Evolutionary conservation across 2,113 vertebrate species (phyloP).

Genomic region (Elachura formosa): DNA sequence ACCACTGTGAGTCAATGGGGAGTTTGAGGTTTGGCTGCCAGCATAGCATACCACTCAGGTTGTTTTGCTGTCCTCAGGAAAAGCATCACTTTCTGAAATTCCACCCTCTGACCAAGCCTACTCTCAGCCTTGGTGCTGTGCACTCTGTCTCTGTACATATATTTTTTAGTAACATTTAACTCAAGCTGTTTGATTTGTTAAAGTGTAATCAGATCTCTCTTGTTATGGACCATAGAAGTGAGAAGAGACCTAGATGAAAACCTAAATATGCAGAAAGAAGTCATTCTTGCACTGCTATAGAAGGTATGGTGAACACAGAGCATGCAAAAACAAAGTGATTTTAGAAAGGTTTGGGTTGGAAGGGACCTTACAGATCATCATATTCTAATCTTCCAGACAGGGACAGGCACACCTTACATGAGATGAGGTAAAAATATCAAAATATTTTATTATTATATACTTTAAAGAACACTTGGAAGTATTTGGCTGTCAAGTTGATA

Average conservation of each 20-base stretch:
- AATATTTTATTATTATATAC: neutral
- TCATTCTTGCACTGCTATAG: neutral
- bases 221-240: neutral
- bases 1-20: neutral
- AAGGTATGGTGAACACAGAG: fast-evolving
- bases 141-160: fast-evolving
- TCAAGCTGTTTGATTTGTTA: neutral
- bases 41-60: fast-evolving
- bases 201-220: neutral
- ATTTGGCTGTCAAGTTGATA: neutral
- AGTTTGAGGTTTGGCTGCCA: neutral
- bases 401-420: neutral
- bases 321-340: neutral
- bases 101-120: neutral
- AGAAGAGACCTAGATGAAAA: neutral
- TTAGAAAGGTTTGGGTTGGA: neutral
- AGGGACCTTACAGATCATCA: neutral
- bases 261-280: neutral
- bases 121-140: neutral
- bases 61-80: neutral
- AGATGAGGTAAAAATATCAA: neutral
- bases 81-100: neutral
- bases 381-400: neutral
- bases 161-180: neutral
- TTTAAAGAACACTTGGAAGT: neutral